A percentile compares a stretch with the other conserved stretches of the same genome.
Evolutionary conservation across 2,113 vertebrate genomes (phyloP).

Genomic region (Xenopus laevis): DNA sequence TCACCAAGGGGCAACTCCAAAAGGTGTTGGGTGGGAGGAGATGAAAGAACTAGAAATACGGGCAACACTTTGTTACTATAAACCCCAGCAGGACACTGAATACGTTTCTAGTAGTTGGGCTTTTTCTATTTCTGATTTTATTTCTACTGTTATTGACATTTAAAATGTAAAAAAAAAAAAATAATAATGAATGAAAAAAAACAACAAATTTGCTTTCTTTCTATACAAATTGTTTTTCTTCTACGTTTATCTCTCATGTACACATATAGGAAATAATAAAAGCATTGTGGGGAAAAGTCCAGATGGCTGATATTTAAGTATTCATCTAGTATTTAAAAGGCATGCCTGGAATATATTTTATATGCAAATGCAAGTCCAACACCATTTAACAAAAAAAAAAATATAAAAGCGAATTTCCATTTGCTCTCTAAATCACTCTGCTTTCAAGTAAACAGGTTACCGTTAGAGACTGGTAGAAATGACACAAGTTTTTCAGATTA

Average conservation of each 20-base stretch:
- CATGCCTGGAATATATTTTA: not conserved
- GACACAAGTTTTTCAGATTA: not conserved
- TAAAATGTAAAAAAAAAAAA: not conserved
- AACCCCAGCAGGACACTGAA: conserved; percentile 5
- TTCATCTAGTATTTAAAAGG: conserved; percentile 1
- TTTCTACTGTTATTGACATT: not conserved
- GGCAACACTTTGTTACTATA: not conserved
- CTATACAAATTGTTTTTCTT: not conserved
- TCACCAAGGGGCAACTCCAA: not conserved
- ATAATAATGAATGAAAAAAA: not conserved
- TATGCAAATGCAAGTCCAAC: not conserved
- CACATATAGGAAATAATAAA: not conserved
- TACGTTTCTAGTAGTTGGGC: conserved; percentile 11
- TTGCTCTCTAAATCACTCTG: not conserved
- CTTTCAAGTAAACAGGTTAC: not conserved
- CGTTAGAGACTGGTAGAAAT: too few species aligned
- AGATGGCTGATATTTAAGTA: conserved; percentile 2
- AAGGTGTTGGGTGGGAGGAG: not conserved
- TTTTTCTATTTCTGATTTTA: not conserved
- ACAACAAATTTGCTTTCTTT: not conserved
- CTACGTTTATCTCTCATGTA: not conserved
- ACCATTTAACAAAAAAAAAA: not conserved
- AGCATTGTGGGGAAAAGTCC: not conserved
- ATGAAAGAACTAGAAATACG: not conserved
- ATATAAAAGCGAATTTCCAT: not conserved